Percentiles rank a stretch among this genome's conserved stretches.
phyloP scores from a whole-genome alignment of 2,113 vertebrate genomes.

The Nannobrachium achirus region DNA sequence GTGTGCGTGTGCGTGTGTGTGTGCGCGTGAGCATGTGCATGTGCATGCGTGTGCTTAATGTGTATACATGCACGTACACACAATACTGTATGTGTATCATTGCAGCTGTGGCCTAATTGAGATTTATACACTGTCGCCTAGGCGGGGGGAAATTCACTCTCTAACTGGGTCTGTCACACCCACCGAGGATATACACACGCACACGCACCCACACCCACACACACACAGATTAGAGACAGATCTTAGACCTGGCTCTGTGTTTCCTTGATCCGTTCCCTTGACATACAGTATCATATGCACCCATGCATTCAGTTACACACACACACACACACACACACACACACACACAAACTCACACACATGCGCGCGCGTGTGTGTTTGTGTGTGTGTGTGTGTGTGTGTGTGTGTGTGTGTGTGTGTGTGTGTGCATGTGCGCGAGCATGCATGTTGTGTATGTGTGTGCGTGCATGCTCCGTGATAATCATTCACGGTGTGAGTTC shows the following conservation, averaged over 20 bases:
- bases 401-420: neutral
- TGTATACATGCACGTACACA: too few species aligned
- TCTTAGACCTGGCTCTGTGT: too few species aligned
- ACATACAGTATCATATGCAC: neutral
- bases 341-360: neutral
- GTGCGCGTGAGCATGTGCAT: constrained; percentile 26
- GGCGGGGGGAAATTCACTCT: constrained; percentile 60
- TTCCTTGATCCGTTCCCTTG: too few species aligned
- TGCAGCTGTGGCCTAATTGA: constrained; percentile 68
- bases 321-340: neutral
- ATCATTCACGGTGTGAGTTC: constrained; percentile 71
- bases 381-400: constrained; percentile 17
- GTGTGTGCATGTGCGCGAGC: constrained; percentile 31
- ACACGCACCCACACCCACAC: neutral
- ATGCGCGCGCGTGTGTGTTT: neutral
- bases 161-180: constrained; percentile 62
- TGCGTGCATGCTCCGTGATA: constrained; percentile 51
- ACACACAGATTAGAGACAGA: neutral
- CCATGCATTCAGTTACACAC: neutral
- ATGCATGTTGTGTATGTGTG: neutral
- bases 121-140: constrained; percentile 67
- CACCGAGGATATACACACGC: constrained; percentile 32
- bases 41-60: neutral
- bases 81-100: neutral
- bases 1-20: constrained; percentile 26